Conservation (phyloP, 2,797 vertebrate genomes). For the Falco biarmicus region DNA sequence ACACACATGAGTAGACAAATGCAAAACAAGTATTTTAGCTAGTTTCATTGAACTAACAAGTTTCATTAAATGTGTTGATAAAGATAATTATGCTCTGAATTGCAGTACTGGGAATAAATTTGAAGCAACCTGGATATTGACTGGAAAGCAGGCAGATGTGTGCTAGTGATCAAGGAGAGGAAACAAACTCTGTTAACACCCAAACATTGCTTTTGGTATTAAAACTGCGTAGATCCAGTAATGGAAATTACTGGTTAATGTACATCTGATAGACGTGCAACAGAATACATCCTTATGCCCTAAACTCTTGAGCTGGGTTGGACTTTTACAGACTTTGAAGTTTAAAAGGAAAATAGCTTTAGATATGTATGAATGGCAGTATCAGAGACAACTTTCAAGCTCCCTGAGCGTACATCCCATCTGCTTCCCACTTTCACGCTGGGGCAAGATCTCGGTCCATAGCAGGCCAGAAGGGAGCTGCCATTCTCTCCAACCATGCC, state of each 20-base stretch:
- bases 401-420: not conserved
- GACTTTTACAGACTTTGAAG: not conserved
- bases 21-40: not conserved
- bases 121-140: not conserved
- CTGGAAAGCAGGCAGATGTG: not conserved
- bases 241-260: not conserved
- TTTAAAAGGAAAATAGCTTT: not conserved
- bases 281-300: not conserved
- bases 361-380: not conserved
- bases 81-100: not conserved
- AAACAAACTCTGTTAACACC: not conserved
- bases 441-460: fast-evolving
- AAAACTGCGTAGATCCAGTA: not conserved
- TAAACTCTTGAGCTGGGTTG: not conserved
- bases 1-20: not conserved
- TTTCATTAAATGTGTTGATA: not conserved
- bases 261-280: not conserved
- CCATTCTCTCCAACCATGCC: not conserved
- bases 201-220: not conserved
- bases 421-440: not conserved
- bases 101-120: not conserved
- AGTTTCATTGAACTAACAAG: not conserved
- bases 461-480: not conserved
- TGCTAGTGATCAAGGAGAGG: not conserved
- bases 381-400: not conserved